Conservation (phyloP, 2,888 invertebrate species). For the Trichogramma dendrolimi region DNA sequence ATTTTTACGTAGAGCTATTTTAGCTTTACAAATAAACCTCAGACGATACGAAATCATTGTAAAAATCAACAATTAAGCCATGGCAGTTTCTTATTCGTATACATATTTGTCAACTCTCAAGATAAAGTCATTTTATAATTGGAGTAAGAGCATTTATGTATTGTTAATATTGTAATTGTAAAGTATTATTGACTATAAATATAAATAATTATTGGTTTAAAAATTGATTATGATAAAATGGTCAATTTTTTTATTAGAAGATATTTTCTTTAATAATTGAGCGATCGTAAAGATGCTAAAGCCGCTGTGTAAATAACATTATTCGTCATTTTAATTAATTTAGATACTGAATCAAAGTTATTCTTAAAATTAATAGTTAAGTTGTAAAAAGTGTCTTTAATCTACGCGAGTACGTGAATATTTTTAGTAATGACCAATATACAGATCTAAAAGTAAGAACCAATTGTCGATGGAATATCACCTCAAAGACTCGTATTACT, state of each 20-base stretch:
- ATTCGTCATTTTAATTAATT: no score
- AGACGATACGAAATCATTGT: slow-evolving; percentile 16
- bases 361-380: no score
- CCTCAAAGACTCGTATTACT: no score
- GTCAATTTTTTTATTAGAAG: slow-evolving; percentile 3
- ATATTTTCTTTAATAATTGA: no score
- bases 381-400: no score
- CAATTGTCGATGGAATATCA: no score
- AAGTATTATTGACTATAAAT: slow-evolving; percentile 28
- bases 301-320: no score
- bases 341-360: no score
- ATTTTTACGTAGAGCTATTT: slow-evolving; percentile 15
- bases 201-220: slow-evolving; percentile 27
- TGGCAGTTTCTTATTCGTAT: slow-evolving; percentile 22
- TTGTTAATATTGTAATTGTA: slow-evolving; percentile 29
- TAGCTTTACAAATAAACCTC: slow-evolving; percentile 10
- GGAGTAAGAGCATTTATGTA: slow-evolving; percentile 29
- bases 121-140: slow-evolving; percentile 28
- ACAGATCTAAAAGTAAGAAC: no score
- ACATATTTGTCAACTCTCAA: slow-evolving; percentile 23
- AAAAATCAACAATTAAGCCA: slow-evolving; percentile 16
- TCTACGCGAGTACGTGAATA: no score
- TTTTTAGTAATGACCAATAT: no score
- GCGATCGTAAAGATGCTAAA: no score
- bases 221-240: slow-evolving; percentile 21